phyloP scores from a whole-genome alignment of 2,797 vertebrate species.

The Etheostoma nigrum region DNA sequence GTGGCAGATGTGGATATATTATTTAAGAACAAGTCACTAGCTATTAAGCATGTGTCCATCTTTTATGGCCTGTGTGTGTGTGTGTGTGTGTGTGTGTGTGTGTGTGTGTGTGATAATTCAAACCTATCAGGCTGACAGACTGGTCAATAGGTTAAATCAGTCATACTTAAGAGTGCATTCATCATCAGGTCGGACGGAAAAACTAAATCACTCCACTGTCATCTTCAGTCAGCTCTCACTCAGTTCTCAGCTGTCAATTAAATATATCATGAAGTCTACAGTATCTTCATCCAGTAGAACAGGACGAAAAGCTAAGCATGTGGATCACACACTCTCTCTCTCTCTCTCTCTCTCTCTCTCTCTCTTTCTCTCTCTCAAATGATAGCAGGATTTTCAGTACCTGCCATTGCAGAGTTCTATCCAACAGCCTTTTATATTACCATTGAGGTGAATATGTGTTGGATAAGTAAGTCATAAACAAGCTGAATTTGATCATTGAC shows the following conservation, averaged over 20 bases:
- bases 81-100: constrained; percentile 20
- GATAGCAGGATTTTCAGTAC: not conserved
- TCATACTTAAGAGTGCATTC: constrained; percentile 31
- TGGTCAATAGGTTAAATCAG: constrained; percentile 52
- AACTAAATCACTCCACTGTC: constrained; percentile 25
- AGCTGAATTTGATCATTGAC: not conserved
- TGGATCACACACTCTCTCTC: too few relatives aligned
- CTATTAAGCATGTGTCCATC: constrained; percentile 76
- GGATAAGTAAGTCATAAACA: not conserved
- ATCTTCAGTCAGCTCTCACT: constrained; percentile 12
- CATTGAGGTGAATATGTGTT: not conserved
- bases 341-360: too few relatives aligned
- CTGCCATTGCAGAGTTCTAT: not conserved
- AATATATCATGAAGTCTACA: not conserved
- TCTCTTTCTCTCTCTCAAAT: not conserved
- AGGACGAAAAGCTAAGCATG: not conserved
- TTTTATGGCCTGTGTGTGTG: constrained; percentile 42
- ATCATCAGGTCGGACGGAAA: constrained; percentile 30
- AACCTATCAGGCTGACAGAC: constrained; percentile 55
- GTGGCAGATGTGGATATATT: constrained; percentile 82
- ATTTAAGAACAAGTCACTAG: constrained; percentile 82
- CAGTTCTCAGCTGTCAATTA: not conserved
- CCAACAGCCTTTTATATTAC: not conserved
- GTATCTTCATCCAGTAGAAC: not conserved
- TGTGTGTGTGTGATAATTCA: constrained; percentile 13